Base-by-base conservation (phyloP, 2,113 vertebrate genomes). In the Dipodomys merriami region DNA sequence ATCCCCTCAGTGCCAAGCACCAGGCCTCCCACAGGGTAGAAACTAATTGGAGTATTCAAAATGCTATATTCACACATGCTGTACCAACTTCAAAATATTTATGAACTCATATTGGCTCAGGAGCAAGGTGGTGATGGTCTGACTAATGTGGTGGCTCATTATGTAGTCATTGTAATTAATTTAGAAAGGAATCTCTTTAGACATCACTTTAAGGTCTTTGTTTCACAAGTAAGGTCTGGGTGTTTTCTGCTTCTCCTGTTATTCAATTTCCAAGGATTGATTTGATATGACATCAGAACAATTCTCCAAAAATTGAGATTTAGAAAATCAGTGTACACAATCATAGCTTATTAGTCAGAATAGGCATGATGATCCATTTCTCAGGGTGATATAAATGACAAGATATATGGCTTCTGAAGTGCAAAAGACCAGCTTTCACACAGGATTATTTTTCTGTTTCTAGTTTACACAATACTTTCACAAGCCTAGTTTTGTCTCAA, bases 21-120 rank as follows among this genome's bases (percentile, higher is more conserved):
- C 64, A 74, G 27, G 29, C 18, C 30, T 49, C 29, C 39, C 39
- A 35, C 46, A 8, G 22, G 16, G 7, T 16, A 81, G 10, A 73
- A 10, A 68, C 16, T 89, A n/a, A 44, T 83, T 13, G 83, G 84
- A 87, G 78, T 90, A 78, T 81, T 95, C 35, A 91, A 27, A 90
- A 78, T n/a, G 62, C 20, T 33, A 65, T 30, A 78, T 39, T 16
- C 16, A 77, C 16, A 74, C 1, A 23, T 44, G 39, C 11, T 67
- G 71, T 53, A n/a, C 2, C 30, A 80, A 29, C 64, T 91, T 73
- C n/a, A 64, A 49, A 35, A 2, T 85, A 86, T 69, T 94, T 91
- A 18, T 89, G 23, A 64, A 68, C 5, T 15, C 73, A 44, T 7
- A 7, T 27, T 67, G 44, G 19, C 29, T 78, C 57, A 84, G 69